These are phyloP conservation scores for Caenorhabditis afra DNA, from an alignment of 2,888 invertebrate genomes.

Conservation along the genomic window DNA sequence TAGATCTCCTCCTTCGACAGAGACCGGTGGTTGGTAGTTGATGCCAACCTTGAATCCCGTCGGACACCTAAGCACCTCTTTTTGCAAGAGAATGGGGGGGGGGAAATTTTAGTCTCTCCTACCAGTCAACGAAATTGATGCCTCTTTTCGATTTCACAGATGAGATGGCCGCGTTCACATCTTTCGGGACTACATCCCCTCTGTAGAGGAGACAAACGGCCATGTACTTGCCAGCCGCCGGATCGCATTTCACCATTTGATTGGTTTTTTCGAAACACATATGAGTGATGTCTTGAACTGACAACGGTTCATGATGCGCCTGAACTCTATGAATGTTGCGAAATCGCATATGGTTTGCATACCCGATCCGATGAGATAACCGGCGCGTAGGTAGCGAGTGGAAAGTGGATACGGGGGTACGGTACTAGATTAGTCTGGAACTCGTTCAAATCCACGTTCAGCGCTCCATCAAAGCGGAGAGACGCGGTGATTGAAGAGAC, in stretches of 20 bases:
- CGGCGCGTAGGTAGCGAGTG: conserved; percentile 84
- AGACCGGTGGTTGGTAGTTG: conserved; percentile 84
- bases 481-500: conserved; percentile 86
- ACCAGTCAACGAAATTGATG: conserved; percentile 86
- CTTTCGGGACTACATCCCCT: conserved; percentile 92
- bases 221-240: conserved; percentile 79
- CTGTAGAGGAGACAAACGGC: conserved; percentile 95
- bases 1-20: conserved; percentile 93
- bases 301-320: conserved; percentile 73
- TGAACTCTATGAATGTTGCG: neutral
- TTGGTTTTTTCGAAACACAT: conserved; percentile 87
- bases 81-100: too few species aligned
- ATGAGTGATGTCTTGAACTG: conserved; percentile 86
- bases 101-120: neutral
- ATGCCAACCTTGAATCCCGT: conserved; percentile 86
- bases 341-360: neutral
- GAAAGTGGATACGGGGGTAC: conserved; percentile 88
- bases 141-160: conserved; percentile 77
- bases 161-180: conserved; percentile 77
- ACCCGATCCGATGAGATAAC: conserved; percentile 75
- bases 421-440: conserved; percentile 80
- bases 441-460: conserved; percentile 83
- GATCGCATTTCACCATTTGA: conserved; percentile 90
- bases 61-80: conserved; percentile 84
- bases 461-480: conserved; percentile 82